A percentile compares a stretch with the other conserved stretches of the same genome.
Evolutionary conservation across 2,797 vertebrate species (phyloP).

Genomic region (Sebastolobus altivelis): DNA sequence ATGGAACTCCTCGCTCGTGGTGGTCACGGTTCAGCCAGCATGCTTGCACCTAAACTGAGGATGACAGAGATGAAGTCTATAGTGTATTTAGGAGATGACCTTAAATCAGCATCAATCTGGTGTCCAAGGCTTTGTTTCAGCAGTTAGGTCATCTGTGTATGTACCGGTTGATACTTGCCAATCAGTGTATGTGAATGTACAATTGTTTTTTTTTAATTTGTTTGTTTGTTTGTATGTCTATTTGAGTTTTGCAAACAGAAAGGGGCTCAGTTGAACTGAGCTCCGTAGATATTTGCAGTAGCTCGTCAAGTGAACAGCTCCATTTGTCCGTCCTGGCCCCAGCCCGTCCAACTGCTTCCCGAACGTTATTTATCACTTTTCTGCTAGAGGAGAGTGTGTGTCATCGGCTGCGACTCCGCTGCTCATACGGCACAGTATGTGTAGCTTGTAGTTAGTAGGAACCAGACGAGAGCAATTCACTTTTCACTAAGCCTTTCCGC

Average conservation of each 20-base stretch:
- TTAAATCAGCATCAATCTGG: slow-evolving; percentile 54
- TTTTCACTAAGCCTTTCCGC: not conserved
- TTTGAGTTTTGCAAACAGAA: slow-evolving; percentile 69
- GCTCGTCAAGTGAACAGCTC: slow-evolving; percentile 54
- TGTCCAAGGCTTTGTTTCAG: slow-evolving; percentile 51
- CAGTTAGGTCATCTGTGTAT: slow-evolving; percentile 67
- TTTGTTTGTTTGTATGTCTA: slow-evolving; percentile 53
- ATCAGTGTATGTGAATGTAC: slow-evolving; percentile 85
- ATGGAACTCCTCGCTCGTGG: slow-evolving; percentile 26
- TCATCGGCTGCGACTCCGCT: slow-evolving; percentile 25
- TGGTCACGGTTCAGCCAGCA: slow-evolving; percentile 68
- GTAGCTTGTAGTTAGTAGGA: slow-evolving; percentile 15
- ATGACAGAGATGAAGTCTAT: slow-evolving; percentile 37
- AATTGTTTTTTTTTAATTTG: slow-evolving; percentile 61
- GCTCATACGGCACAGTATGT: slow-evolving; percentile 4
- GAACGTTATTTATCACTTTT: slow-evolving; percentile 24
- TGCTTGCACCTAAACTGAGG: slow-evolving; percentile 72
- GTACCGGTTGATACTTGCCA: slow-evolving; percentile 75
- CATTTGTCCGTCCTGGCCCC: slow-evolving; percentile 36
- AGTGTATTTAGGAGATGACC: slow-evolving; percentile 50
- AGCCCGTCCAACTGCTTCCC: slow-evolving; percentile 36
- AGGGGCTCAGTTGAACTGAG: slow-evolving; percentile 77
- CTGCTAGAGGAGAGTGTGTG: slow-evolving; percentile 30
- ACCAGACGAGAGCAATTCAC: slow-evolving; percentile 8
- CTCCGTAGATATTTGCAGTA: slow-evolving; percentile 54